Base-by-base conservation (phyloP, 2,888 invertebrate species). In the Apoda limacodes region DNA sequence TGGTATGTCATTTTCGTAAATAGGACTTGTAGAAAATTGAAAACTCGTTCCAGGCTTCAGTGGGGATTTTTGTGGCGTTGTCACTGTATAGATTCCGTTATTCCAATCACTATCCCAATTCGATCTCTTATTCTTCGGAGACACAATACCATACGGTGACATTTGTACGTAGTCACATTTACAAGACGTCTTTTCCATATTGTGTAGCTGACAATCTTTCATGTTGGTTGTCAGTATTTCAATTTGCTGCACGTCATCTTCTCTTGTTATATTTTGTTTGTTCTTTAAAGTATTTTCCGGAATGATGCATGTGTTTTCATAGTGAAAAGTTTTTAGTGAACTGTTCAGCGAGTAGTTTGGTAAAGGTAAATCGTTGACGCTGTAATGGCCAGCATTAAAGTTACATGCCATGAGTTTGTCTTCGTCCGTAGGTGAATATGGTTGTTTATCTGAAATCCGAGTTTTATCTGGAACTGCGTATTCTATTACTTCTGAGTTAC, bases 311-410 rank as follows among this genome's bases (percentile, higher is more conserved):
- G 71, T 75, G 40, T 80, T 76, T 43, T 81, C 80, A 30, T 76
- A 75, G 40, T 81, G 78, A 52, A 82, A 82, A 34, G 78, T 81
- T 40, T 78, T 76, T 3, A 83, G 57, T 4, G 83, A 82, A 53
- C 84, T 84, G 42, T 83, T 83, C 25, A 84, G 62, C 17, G 82
- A 84, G 50, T 84, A 86, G 50, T 85, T 85, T 2, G 85, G 85
- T 27, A 84, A 45, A n/a, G 84, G 84, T 24, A 85, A 49, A 28
- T 81, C 80, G 43, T 75, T 76, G 22, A 72, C 53, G 42, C 54
- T 67, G 42, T 72, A 78, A 1, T 72, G 61, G 2, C 64, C 63
- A 10, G 64, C 60, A 1, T 69, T 59, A 42, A 62, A 74, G 47
- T 67, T 78, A 36, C 60, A 71, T 3, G 81, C 76, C 60, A 80